Evolutionary conservation across 2,113 vertebrate species (phyloP).

Genomic region (Podarcis muralis): DNA sequence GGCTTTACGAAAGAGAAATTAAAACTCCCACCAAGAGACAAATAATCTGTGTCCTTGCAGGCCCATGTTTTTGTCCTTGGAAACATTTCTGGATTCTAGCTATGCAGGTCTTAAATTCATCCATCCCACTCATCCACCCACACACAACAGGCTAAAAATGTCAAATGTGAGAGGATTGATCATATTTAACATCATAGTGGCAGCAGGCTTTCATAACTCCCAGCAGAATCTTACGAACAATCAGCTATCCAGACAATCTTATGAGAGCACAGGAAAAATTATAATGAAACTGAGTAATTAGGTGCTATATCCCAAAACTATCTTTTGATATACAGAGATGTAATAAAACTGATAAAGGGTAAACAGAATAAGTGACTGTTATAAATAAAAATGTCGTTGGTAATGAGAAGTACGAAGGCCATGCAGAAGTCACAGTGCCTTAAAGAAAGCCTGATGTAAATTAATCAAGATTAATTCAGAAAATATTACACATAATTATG

Average conservation of each 20-base stretch:
- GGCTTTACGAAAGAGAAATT: not conserved
- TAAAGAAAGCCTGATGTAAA: too few relatives aligned
- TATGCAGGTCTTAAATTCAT: slow-evolving; percentile 11
- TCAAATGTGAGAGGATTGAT: not conserved
- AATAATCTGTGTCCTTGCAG: not conserved
- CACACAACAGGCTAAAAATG: not conserved
- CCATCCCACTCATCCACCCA: not conserved
- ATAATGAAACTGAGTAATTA: not conserved
- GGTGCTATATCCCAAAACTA: not conserved
- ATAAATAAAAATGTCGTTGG: not conserved
- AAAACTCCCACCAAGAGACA: not conserved
- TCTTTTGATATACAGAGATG: not conserved
- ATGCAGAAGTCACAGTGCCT: not conserved
- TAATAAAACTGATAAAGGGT: not conserved
- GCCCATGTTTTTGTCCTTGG: not conserved
- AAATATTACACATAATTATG: not conserved
- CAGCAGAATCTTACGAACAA: not conserved
- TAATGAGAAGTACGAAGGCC: not conserved
- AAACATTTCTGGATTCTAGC: slow-evolving; percentile 7
- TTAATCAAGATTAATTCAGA: not conserved
- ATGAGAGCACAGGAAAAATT: not conserved
- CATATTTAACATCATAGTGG: not conserved
- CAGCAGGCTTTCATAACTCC: slow-evolving; percentile 3
- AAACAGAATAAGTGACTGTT: not conserved
- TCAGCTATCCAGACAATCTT: not conserved